Percentiles rank a stretch among this genome's conserved stretches.
phyloP scores from a whole-genome alignment of 2,797 vertebrate species.

The Parauchenoglanis ngamensis region DNA sequence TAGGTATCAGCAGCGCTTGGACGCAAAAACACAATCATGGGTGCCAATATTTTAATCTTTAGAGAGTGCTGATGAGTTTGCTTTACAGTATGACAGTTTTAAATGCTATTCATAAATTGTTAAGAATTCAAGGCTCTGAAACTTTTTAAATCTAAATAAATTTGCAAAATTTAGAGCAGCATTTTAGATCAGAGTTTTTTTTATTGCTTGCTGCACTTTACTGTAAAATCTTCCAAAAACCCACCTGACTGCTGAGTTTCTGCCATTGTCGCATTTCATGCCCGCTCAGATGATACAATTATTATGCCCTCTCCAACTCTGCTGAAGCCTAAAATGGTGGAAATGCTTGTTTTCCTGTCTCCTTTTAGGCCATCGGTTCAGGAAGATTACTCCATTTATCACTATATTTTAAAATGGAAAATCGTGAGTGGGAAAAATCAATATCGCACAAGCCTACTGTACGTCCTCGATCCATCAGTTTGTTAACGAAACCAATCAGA shows the following conservation, averaged over 20 bases:
- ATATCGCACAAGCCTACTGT: neutral
- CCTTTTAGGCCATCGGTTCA: neutral
- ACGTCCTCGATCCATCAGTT: neutral
- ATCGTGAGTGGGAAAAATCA: neutral
- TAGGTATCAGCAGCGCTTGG: neutral
- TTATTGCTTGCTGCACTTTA: neutral
- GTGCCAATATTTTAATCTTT: neutral
- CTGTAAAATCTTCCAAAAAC: neutral
- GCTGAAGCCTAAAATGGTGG: neutral
- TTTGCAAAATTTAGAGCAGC: neutral
- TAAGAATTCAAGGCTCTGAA: neutral
- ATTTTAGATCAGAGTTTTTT: neutral
- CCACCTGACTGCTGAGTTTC: neutral
- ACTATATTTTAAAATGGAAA: neutral
- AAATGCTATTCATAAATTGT: neutral
- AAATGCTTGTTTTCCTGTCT: neutral
- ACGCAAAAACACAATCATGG: neutral
- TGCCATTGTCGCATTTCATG: neutral
- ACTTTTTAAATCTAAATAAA: neutral
- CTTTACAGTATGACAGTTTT: neutral
- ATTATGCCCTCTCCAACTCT: neutral
- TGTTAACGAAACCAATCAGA: slow-evolving; percentile 19
- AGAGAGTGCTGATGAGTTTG: neutral
- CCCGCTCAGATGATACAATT: neutral
- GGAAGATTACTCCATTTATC: neutral